Percentiles rank a stretch among this genome's conserved stretches.
phyloP scores from a whole-genome alignment of 2,113 vertebrate species.

The Gymnobelideus leadbeateri region DNA sequence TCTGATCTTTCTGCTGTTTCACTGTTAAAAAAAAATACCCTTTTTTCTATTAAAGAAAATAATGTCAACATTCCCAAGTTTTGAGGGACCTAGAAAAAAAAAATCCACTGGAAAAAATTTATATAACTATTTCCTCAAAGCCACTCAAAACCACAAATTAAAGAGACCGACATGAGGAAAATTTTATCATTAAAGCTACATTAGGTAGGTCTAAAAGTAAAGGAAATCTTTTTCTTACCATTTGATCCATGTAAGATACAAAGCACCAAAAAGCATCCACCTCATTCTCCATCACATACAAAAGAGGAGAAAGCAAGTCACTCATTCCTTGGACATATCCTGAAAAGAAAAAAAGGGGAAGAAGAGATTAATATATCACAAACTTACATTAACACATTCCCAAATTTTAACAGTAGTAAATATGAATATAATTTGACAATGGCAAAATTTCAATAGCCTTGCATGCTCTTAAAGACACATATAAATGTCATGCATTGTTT shows the following conservation, averaged over 20 bases:
- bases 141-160: conserved; percentile 30
- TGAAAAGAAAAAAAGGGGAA: conserved; percentile 72
- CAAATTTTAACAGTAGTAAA: background rate
- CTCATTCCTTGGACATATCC: conserved; percentile 99
- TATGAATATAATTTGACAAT: background rate
- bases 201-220: conserved; percentile 32
- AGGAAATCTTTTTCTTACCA: conserved; percentile 87
- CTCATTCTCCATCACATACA: conserved; percentile 98
- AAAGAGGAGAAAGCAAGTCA: conserved; percentile 95
- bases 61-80: conserved; percentile 44
- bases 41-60: conserved; percentile 51
- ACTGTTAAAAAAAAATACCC: conserved; percentile 43
- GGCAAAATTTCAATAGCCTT: background rate
- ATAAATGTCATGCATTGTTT: background rate
- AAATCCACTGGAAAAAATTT: background rate
- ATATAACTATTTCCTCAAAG: conserved; percentile 33
- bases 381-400: conserved; percentile 33
- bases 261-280: conserved; percentile 99
- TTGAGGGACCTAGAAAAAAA: conserved; percentile 45
- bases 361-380: background rate
- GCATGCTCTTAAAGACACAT: background rate
- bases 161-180: conserved; percentile 18
- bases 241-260: conserved; percentile 96
- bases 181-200: conserved; percentile 43
- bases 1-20: conserved; percentile 19